phyloP scores from a whole-genome alignment of 2,113 vertebrate genomes.

The Nestor notabilis region DNA sequence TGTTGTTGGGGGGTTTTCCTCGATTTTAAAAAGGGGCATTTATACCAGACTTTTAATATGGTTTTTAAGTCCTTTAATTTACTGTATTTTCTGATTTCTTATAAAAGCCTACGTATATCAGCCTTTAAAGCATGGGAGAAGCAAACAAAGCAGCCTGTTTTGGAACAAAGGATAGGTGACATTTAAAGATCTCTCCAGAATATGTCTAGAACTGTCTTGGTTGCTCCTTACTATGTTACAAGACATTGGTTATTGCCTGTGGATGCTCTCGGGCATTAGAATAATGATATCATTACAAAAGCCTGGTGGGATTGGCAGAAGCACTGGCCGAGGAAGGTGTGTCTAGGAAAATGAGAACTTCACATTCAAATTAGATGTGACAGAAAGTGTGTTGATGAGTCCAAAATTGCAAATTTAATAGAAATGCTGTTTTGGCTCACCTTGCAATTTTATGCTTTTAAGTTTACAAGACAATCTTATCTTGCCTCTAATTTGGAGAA shows the following conservation, averaged over 20 bases:
- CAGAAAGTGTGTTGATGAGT: neutral
- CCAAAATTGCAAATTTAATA: neutral
- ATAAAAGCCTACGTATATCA: neutral
- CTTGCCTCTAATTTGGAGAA: neutral
- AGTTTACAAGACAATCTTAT: neutral
- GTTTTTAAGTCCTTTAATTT: neutral
- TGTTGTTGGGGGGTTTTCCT: rapidly evolving
- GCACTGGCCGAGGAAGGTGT: neutral
- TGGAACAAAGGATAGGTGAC: neutral
- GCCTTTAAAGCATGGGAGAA: neutral
- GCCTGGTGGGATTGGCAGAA: neutral
- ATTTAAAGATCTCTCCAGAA: neutral
- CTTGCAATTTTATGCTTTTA: neutral
- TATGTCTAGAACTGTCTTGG: neutral
- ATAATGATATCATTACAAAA: rapidly evolving
- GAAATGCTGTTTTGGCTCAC: neutral
- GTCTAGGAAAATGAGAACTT: neutral
- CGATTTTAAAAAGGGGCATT: neutral
- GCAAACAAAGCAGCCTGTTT: neutral
- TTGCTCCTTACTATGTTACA: neutral
- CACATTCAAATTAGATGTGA: neutral
- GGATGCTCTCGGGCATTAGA: neutral
- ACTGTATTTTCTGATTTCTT: neutral
- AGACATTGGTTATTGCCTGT: neutral
- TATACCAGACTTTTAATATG: neutral